Conservation (phyloP, 2,888 invertebrate genomes). For the Eristalis pertinax region DNA sequence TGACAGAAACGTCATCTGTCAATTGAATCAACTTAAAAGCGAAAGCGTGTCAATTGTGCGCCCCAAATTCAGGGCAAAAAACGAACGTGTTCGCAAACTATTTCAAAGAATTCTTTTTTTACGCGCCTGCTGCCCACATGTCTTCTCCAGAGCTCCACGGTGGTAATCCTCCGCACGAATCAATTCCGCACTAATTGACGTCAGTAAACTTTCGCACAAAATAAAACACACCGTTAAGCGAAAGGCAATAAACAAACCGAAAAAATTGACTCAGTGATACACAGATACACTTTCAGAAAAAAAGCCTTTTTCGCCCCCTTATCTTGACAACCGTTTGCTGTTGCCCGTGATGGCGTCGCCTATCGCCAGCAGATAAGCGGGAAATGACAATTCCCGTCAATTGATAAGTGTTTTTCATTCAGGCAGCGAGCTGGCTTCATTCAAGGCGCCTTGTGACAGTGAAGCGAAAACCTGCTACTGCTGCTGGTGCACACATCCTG, state of each 20-base stretch:
- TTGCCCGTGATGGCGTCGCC: too few species aligned
- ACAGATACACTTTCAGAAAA: neutral
- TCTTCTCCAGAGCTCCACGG: neutral
- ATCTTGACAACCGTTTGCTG: constrained; percentile 14
- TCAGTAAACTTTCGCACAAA: constrained; percentile 31
- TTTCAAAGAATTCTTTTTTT: neutral
- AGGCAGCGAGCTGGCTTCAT: neutral
- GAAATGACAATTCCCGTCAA: constrained; percentile 56
- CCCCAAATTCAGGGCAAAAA: neutral
- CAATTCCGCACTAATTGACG: constrained; percentile 25
- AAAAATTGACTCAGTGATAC: constrained; percentile 27
- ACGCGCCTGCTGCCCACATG: neutral
- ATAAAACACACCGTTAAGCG: constrained; percentile 17
- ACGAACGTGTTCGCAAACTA: neutral
- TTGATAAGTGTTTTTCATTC: constrained; percentile 41
- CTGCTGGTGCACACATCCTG: constrained; percentile 1
- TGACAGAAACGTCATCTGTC: neutral
- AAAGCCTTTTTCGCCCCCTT: constrained; percentile 16
- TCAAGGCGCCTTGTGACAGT: neutral
- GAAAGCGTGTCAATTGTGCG: neutral
- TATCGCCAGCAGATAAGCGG: constrained; percentile 40
- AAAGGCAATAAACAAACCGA: constrained; percentile 39
- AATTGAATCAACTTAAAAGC: neutral
- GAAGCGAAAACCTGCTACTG: neutral
- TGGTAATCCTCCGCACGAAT: neutral